Conservation (phyloP, 2,888 invertebrate species). For the Podabrus alpinus region DNA sequence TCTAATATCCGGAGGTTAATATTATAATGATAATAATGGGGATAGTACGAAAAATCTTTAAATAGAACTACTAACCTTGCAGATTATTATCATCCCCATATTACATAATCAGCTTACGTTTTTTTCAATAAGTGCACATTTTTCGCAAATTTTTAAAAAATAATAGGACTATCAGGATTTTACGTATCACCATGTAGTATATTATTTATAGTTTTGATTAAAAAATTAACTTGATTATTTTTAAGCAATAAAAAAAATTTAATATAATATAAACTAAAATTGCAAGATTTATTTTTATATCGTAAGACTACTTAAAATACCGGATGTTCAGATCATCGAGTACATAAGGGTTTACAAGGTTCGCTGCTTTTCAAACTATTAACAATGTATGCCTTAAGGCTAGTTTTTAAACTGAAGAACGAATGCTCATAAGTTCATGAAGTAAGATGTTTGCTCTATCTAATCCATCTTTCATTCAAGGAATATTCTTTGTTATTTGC, state of each 20-base stretch:
- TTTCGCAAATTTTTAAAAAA: not conserved
- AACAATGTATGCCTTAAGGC: slow-evolving; percentile 12
- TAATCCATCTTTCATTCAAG: slow-evolving; percentile 14
- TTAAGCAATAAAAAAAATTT: not conserved
- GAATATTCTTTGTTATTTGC: slow-evolving; percentile 5
- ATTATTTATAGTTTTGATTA: not conserved
- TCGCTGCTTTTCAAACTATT: slow-evolving; percentile 19
- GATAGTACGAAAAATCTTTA: slow-evolving; percentile 10
- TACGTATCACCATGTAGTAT: not conserved
- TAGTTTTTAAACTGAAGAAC: slow-evolving; percentile 21
- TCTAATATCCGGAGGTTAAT: slow-evolving; percentile 15
- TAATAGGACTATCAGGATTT: not conserved
- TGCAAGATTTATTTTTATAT: not conserved
- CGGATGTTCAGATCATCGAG: slow-evolving; percentile 27
- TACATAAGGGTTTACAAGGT: slow-evolving; percentile 10
- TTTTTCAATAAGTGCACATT: not conserved
- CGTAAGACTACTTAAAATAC: not conserved
- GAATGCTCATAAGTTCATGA: not conserved
- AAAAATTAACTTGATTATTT: not conserved
- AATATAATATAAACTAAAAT: not conserved
- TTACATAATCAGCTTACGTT: not conserved
- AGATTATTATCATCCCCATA: slow-evolving; percentile 11
- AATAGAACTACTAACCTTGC: slow-evolving; percentile 10
- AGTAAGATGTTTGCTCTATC: slow-evolving; percentile 23
- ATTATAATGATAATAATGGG: not conserved